Percentiles rank a stretch among this genome's conserved stretches.
phyloP scores from a whole-genome alignment of 1,140 invertebrate species.

The Araneus ventricosus region DNA sequence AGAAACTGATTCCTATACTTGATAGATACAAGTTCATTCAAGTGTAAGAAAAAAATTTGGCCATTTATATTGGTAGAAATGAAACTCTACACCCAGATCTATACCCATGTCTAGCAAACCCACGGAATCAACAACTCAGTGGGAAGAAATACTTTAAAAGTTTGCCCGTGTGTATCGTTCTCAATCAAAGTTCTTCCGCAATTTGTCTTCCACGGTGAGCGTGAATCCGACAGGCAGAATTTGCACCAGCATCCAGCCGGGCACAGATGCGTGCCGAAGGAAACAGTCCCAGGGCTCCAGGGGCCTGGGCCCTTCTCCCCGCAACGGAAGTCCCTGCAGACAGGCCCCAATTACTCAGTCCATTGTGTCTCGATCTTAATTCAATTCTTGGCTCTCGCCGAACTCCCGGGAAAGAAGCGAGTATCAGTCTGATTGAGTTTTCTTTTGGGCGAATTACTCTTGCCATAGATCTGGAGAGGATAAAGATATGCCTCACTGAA shows the following conservation, averaged over 20 bases:
- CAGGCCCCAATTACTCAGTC: slow-evolving; percentile 55
- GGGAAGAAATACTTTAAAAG: too few relatives aligned
- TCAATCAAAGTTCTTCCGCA: background rate
- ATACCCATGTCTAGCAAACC: too few relatives aligned
- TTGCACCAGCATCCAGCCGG: too few relatives aligned
- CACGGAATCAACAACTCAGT: too few relatives aligned
- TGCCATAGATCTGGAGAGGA: background rate
- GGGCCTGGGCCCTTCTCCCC: slow-evolving; percentile 2
- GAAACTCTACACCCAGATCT: too few relatives aligned
- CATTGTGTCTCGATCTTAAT: slow-evolving; percentile 65
- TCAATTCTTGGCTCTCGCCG: slow-evolving; percentile 47
- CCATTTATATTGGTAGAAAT: background rate
- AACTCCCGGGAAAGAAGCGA: background rate
- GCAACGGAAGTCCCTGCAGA: slow-evolving; percentile 14
- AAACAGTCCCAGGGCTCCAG: slow-evolving; percentile 14
- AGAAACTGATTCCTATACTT: too few relatives aligned
- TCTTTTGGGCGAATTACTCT: slow-evolving; percentile 45
- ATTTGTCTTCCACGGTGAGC: background rate
- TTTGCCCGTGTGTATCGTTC: too few relatives aligned
- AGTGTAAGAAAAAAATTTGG: too few relatives aligned
- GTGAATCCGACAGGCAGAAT: background rate
- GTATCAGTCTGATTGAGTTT: slow-evolving; percentile 52
- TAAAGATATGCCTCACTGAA: background rate
- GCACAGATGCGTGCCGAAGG: slow-evolving; percentile 12
- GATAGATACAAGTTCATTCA: too few relatives aligned